Conservation (phyloP, 2,113 vertebrate genomes). For the Pandion haliaetus region DNA sequence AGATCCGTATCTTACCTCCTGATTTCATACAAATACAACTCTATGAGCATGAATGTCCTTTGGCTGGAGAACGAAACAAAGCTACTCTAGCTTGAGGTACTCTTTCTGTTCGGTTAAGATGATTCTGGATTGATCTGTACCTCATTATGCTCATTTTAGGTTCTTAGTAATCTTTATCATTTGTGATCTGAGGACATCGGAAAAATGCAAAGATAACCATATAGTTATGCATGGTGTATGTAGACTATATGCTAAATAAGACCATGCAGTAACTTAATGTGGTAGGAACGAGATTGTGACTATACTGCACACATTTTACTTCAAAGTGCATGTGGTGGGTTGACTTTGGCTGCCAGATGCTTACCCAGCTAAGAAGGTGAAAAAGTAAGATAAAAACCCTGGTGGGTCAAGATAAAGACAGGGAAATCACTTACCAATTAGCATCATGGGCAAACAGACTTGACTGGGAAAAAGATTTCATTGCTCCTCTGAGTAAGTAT, state of each 20-base stretch:
- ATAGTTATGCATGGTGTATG: not conserved
- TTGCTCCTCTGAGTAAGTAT: not conserved
- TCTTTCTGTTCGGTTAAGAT: not conserved
- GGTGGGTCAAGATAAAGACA: not conserved
- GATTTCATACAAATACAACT: not conserved
- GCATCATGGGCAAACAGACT: fast-evolving
- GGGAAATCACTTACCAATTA: not conserved
- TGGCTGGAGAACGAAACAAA: not conserved
- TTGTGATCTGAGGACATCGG: not conserved
- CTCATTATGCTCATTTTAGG: not conserved
- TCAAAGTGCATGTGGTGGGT: not conserved
- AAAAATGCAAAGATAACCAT: not conserved
- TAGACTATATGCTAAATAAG: not conserved
- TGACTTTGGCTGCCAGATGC: not conserved
- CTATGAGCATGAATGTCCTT: not conserved
- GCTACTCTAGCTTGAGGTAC: not conserved
- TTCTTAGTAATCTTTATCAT: not conserved
- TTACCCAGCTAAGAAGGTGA: not conserved
- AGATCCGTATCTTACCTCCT: not conserved
- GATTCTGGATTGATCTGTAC: not conserved
- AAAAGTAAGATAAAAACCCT: not conserved
- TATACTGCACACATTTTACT: not conserved
- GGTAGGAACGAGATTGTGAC: not conserved
- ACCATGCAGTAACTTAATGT: not conserved
- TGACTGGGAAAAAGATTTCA: not conserved